Evolutionary conservation across 2,113 vertebrate species (phyloP).

Genomic region (Orthochromis indermauri): DNA sequence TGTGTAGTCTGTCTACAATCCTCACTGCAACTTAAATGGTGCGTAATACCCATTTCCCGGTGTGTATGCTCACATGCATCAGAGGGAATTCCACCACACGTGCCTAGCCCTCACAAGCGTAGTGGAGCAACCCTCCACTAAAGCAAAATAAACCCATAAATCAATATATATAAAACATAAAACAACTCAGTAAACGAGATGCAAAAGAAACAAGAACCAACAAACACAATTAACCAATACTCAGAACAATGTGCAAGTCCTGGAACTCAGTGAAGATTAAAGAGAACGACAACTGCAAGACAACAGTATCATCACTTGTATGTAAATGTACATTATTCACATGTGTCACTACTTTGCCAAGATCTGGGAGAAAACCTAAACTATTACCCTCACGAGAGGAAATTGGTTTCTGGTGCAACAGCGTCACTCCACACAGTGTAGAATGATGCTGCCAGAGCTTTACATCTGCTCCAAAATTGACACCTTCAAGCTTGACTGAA

Average conservation of each 20-base stretch:
- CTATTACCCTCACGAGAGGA: not conserved
- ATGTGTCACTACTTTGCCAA: not conserved
- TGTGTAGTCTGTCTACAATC: not conserved
- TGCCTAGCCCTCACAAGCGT: accelerated
- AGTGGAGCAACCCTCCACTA: not conserved
- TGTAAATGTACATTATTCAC: not conserved
- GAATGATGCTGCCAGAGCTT: not conserved
- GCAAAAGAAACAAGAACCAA: not conserved
- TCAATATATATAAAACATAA: not conserved
- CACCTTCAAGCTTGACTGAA: not conserved
- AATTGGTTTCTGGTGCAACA: not conserved
- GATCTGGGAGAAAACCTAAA: not conserved
- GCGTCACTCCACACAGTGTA: not conserved
- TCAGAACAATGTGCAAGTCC: not conserved
- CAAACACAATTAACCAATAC: not conserved
- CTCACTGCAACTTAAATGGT: not conserved
- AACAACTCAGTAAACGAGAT: not conserved
- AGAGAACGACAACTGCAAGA: not conserved
- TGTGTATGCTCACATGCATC: not conserved
- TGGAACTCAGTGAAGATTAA: not conserved
- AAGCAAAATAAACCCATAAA: not conserved
- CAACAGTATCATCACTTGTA: not conserved
- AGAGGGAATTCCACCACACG: not conserved
- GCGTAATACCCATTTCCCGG: not conserved
- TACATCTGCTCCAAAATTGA: not conserved